Conservation (phyloP, 2,888 invertebrate genomes). For the Drosophila colorata region DNA sequence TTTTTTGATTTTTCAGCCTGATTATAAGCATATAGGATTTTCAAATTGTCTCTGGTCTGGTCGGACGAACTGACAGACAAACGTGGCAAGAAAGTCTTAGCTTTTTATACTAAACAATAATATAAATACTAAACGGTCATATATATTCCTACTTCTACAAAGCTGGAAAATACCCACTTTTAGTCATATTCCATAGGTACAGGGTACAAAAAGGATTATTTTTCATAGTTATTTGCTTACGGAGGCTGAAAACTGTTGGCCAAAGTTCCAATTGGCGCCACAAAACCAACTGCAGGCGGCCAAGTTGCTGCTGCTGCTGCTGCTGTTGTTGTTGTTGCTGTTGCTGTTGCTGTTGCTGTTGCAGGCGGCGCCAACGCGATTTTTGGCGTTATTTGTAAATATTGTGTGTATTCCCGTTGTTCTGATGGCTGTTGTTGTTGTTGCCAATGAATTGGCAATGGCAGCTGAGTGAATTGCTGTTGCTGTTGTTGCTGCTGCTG, state of each 20-base stretch:
- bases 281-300: conserved; percentile 12
- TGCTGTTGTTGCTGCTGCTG: conserved; percentile 41
- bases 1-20: too few species aligned
- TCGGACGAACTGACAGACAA: too few species aligned
- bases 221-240: conserved; percentile 60
- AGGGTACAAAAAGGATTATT: conserved; percentile 41
- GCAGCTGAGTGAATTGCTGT: conserved; percentile 29
- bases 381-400: conserved; percentile 53
- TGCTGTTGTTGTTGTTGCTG: conserved; percentile 11
- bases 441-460: conserved; percentile 21
- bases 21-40: too few species aligned
- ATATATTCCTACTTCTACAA: background rate
- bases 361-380: conserved; percentile 37
- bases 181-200: background rate
- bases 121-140: too few species aligned
- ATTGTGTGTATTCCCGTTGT: conserved; percentile 16
- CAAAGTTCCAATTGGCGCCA: conserved; percentile 31
- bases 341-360: conserved; percentile 27
- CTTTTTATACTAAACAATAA: too few species aligned
- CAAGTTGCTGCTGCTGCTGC: conserved; percentile 19
- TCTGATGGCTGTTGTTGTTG: conserved; percentile 29
- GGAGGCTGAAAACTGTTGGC: conserved; percentile 35
- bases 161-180: background rate
- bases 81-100: too few species aligned
- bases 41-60: too few species aligned